Base-by-base conservation (phyloP, 2,888 invertebrate species). In the Epiblema foenella region DNA sequence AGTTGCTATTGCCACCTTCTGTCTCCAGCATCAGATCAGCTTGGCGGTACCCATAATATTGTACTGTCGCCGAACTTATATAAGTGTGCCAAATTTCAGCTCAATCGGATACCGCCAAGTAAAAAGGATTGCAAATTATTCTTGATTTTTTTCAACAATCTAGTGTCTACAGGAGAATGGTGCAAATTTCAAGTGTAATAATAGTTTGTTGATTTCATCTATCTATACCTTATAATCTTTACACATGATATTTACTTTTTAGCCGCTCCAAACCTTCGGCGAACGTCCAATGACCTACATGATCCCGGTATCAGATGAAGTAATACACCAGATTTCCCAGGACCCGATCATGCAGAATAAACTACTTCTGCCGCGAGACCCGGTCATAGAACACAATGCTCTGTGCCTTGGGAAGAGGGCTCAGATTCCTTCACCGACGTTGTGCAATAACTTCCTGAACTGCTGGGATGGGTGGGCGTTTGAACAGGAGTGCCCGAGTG, bases 401-500 rank as follows among this genome's bases (percentile, higher is more conserved):
- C 77, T 88, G 0, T 95, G 95, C 72, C 79, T 88, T 39, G 89
- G 90, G 11, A 90, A 92, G 39, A 88, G 95, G 59, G 94, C 95
- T 2, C 96, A 96, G 81, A 95, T 95, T 75, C 94, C 95, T 0
- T 95, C 95, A 11, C 90, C 93, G 0, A 90, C 85, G 37, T 84
- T 92, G 7, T 96, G 96, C 79, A 94, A 94, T 54, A 95, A 94
- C 77, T 96, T 95, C 82, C 79, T 96, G 15, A 96, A 96, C 83
- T 96, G 96, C 81, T 96, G 96, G 96, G 95, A 96, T 77, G 96
- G 95, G 0, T 93, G 94, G 76, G 95, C 94, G 0, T 91, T 95
- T 29, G 96, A 96, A 77, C 95, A 96, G 82, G 93, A 94, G 20
- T 96, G 96, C 74, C 95, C 96, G 0, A 86, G 88, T 11, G 95